Percentiles rank a stretch among this genome's conserved stretches.
These are phyloP conservation scores for Papilio machaon DNA, from an alignment of 1,140 invertebrate species.

Conservation along the genomic window DNA sequence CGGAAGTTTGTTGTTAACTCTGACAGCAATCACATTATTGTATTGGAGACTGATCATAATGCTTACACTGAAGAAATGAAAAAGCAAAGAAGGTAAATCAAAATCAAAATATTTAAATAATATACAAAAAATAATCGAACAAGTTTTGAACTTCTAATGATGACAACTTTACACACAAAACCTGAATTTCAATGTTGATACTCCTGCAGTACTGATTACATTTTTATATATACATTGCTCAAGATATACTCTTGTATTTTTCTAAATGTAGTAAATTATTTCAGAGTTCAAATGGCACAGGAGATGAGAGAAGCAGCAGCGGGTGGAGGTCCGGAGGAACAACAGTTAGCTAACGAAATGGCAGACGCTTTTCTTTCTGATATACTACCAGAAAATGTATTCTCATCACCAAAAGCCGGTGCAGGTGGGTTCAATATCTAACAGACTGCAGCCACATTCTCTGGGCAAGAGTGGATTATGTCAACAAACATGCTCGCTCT, in stretches of 20 bases:
- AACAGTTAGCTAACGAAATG: slow-evolving; percentile 97
- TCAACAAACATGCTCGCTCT: slow-evolving; percentile 68
- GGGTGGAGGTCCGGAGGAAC: slow-evolving; percentile 91
- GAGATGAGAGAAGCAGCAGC: slow-evolving; percentile 98
- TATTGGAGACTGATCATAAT: slow-evolving; percentile 99
- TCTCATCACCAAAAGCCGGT: slow-evolving; percentile 98
- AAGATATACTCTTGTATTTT: neutral
- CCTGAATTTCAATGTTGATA: slow-evolving; percentile 65
- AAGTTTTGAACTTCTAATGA: slow-evolving; percentile 54
- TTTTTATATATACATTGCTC: neutral
- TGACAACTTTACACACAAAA: slow-evolving; percentile 70
- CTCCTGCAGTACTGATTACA: slow-evolving; percentile 70
- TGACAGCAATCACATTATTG: slow-evolving; percentile 95
- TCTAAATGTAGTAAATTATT: slow-evolving; percentile 31
- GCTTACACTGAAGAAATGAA: slow-evolving; percentile 99
- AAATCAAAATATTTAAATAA: slow-evolving; percentile 17
- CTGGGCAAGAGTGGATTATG: slow-evolving; percentile 77
- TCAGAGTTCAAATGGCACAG: slow-evolving; percentile 89
- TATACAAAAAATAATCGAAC: too few relatives aligned
- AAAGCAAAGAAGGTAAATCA: slow-evolving; percentile 88
- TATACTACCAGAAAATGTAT: slow-evolving; percentile 95
- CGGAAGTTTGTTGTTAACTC: slow-evolving; percentile 97
- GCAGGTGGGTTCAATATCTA: slow-evolving; percentile 86
- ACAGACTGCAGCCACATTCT: slow-evolving; percentile 66
- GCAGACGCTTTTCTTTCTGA: slow-evolving; percentile 98